Evolutionary conservation across 2,888 invertebrate species (phyloP).

Genomic region (Leptinotarsa haldemani): DNA sequence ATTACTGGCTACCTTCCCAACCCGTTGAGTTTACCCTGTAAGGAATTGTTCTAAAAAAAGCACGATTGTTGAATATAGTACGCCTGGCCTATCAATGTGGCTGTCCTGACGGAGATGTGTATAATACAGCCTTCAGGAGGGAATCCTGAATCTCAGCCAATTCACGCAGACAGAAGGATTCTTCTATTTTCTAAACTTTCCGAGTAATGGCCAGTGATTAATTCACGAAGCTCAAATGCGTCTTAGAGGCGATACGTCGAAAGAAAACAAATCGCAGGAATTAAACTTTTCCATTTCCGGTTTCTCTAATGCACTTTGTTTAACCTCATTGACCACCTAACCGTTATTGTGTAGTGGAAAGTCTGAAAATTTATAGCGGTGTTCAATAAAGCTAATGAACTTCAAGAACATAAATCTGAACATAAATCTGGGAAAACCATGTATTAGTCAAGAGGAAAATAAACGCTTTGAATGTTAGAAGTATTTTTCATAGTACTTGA

Average conservation of each 20-base stretch:
- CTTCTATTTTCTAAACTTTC: constrained; percentile 36
- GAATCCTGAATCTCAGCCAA: not conserved
- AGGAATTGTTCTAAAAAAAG: too few relatives aligned
- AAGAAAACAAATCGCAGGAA: constrained; percentile 61
- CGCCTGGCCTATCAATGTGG: too few relatives aligned
- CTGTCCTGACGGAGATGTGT: not conserved
- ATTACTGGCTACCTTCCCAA: too few relatives aligned
- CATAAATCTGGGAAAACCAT: constrained; percentile 51
- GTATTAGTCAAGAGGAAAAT: constrained; percentile 54
- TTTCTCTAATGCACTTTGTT: constrained; percentile 62
- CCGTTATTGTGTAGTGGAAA: constrained; percentile 62
- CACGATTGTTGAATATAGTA: too few relatives aligned
- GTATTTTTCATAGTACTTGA: constrained; percentile 37
- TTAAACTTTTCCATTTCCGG: constrained; percentile 63
- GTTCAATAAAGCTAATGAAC: constrained; percentile 66
- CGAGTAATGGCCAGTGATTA: constrained; percentile 53
- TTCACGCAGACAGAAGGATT: constrained; percentile 15
- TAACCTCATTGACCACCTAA: constrained; percentile 64
- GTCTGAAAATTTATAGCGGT: constrained; percentile 62
- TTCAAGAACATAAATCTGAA: constrained; percentile 61
- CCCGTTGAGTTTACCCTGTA: too few relatives aligned
- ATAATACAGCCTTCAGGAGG: not conserved
- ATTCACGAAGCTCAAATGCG: constrained; percentile 52
- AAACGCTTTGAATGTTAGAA: constrained; percentile 43
- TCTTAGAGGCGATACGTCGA: constrained; percentile 55